These are phyloP conservation scores for Eupithecia abbreviata DNA, from an alignment of 2,888 invertebrate species.

Conservation along the genomic window DNA sequence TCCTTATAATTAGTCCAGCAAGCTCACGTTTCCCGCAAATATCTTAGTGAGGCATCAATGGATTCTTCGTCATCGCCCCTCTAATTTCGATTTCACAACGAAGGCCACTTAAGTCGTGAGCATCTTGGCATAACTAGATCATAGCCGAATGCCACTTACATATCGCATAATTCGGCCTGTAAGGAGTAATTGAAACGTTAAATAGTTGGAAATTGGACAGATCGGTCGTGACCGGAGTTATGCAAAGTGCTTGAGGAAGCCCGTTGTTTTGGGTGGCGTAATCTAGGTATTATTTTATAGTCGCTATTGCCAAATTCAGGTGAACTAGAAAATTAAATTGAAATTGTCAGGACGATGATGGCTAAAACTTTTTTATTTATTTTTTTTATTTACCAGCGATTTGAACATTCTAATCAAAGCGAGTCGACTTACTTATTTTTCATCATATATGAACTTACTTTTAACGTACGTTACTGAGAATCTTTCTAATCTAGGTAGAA, in stretches of 20 bases:
- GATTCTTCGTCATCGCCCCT: slow-evolving; percentile 40
- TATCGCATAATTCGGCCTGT: slow-evolving; percentile 66
- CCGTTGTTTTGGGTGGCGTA: slow-evolving; percentile 43
- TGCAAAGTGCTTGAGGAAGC: slow-evolving; percentile 73
- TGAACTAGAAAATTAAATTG: background rate
- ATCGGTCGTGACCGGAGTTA: slow-evolving; percentile 72
- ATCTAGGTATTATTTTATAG: slow-evolving; percentile 13
- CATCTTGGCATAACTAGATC: slow-evolving; percentile 68
- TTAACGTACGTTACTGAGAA: background rate
- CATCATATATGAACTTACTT: background rate
- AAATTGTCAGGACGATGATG: background rate
- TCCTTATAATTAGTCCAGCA: background rate
- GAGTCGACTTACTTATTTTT: background rate
- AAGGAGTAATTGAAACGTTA: slow-evolving; percentile 70
- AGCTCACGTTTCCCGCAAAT: slow-evolving; percentile 5
- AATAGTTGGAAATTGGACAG: slow-evolving; percentile 54
- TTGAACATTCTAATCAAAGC: background rate
- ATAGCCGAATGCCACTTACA: slow-evolving; percentile 65
- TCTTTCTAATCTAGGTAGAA: background rate
- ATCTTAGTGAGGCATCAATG: slow-evolving; percentile 34
- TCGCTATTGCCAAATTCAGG: background rate
- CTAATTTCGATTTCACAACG: slow-evolving; percentile 70
- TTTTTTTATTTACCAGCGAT: background rate
- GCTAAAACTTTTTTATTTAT: background rate
- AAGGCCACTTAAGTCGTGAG: slow-evolving; percentile 72